These are phyloP conservation scores for Tryphoninae sp. DNA, from an alignment of 2,888 invertebrate genomes.

Conservation along the genomic window DNA sequence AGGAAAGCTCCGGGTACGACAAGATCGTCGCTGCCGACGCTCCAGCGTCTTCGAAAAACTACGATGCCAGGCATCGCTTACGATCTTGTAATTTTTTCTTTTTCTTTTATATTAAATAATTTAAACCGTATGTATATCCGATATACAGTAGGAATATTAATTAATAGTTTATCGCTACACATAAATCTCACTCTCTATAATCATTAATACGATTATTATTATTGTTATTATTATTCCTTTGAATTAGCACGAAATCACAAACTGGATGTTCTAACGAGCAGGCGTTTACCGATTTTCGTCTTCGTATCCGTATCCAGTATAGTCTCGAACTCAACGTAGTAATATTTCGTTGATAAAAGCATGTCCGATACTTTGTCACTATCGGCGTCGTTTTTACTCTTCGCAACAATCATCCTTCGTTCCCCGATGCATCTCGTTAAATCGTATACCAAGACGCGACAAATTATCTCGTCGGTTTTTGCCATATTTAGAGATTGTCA, in stretches of 20 bases:
- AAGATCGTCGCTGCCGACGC: conserved; percentile 93
- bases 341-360: conserved; percentile 24
- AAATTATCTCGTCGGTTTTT: conserved; percentile 21
- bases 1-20: conserved; percentile 92
- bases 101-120: conserved; percentile 2
- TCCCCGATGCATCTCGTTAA: conserved; percentile 28
- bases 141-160: background rate
- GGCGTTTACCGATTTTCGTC: conserved; percentile 47
- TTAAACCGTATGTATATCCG: background rate
- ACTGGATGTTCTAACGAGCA: conserved; percentile 49
- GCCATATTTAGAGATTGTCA: conserved; percentile 50
- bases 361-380: conserved; percentile 8
- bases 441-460: conserved; percentile 42
- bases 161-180: conserved; percentile 4
- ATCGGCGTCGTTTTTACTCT: conserved; percentile 15
- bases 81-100: conserved; percentile 10
- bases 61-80: conserved; percentile 91
- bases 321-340: conserved; percentile 22
- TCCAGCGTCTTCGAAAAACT: conserved; percentile 92
- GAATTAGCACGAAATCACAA: conserved; percentile 50
- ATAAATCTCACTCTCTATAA: conserved; percentile 11
- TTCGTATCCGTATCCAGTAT: conserved; percentile 28
- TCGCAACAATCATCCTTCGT: conserved; percentile 30
- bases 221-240: background rate
- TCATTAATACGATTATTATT: background rate